These are phyloP conservation scores for Nasua narica DNA, from an alignment of 2,797 vertebrate genomes.

Conservation along the genomic window DNA sequence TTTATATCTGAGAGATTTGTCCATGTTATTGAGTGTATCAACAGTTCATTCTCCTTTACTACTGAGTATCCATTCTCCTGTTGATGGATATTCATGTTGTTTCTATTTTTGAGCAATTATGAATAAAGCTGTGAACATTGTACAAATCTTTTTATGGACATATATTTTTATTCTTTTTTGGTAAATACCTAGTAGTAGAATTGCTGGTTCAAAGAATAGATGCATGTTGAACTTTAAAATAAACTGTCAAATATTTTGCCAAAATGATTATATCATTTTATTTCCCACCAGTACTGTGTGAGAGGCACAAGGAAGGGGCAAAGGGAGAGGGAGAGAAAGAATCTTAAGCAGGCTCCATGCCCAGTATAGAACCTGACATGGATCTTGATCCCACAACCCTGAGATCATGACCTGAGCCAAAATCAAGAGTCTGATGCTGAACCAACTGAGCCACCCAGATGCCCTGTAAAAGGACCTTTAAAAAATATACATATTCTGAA, in stretches of 20 bases:
- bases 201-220: background rate
- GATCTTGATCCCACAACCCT: background rate
- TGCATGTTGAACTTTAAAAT: background rate
- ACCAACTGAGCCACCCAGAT: background rate
- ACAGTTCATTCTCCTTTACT: background rate
- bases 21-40: background rate
- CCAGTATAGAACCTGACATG: background rate
- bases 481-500: background rate
- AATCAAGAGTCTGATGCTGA: background rate
- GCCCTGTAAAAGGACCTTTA: background rate
- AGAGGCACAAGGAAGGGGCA: background rate
- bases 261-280: background rate
- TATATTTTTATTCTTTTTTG: background rate
- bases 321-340: background rate
- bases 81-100: background rate
- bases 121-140: background rate
- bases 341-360: background rate
- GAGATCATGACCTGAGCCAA: background rate
- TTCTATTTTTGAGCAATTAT: background rate
- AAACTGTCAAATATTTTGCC: slow-evolving; percentile 19
- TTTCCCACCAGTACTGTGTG: background rate
- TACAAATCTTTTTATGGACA: background rate
- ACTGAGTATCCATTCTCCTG: background rate
- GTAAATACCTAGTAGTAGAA: background rate
- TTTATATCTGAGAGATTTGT: background rate